A percentile compares a stretch with the other conserved stretches of the same genome.
Evolutionary conservation across 2,797 vertebrate genomes (phyloP).

Genomic region (Trichosurus vulpecula): DNA sequence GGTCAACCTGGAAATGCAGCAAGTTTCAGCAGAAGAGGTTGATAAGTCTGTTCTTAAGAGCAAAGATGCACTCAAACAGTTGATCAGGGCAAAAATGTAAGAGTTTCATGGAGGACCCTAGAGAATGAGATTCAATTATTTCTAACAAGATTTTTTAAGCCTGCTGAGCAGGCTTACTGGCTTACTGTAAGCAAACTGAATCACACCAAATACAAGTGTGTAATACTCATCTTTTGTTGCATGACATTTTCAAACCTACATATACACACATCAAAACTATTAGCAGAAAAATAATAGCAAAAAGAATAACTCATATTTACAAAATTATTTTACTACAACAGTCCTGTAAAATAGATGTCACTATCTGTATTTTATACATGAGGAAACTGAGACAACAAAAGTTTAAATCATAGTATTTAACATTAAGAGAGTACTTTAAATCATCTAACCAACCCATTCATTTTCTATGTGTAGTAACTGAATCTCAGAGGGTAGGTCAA

Average conservation of each 20-base stretch:
- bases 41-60: conserved; percentile 62
- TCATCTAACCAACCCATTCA: not conserved
- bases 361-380: not conserved
- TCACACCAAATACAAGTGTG: conserved; percentile 66
- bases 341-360: not conserved
- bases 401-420: not conserved
- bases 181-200: conserved; percentile 78
- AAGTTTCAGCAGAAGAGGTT: conserved; percentile 45
- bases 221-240: conserved; percentile 64
- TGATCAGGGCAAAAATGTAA: conserved; percentile 71
- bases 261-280: not conserved
- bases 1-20: conserved; percentile 67
- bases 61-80: conserved; percentile 66
- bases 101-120: conserved; percentile 59
- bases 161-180: conserved; percentile 41
- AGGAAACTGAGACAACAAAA: not conserved
- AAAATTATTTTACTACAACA: not conserved
- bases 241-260: conserved; percentile 35
- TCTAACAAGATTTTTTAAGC: conserved; percentile 67
- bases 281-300: not conserved
- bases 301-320: not conserved
- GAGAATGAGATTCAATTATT: conserved; percentile 82
- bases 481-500: not conserved
- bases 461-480: not conserved
- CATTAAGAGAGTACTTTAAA: not conserved